Evolutionary conservation across 2,888 invertebrate genomes (phyloP).

Genomic region (Cryptus viduatorius): DNA sequence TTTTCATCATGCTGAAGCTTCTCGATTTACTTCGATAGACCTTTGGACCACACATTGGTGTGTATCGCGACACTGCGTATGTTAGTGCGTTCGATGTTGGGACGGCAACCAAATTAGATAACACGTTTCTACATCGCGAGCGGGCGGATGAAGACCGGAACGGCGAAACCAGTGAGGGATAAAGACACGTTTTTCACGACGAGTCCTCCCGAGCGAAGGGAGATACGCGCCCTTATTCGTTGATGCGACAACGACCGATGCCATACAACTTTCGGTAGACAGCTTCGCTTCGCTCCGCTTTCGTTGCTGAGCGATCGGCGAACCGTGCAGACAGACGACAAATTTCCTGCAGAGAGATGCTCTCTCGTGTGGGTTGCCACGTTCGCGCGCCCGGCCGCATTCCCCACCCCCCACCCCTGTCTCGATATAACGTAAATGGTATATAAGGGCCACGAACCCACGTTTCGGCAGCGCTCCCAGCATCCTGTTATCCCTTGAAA

Average conservation of each 20-base stretch:
- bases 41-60: background rate
- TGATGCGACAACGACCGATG: constrained; percentile 19
- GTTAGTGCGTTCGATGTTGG: background rate
- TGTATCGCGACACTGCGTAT: background rate
- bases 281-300: constrained; percentile 36
- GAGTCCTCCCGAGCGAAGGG: constrained; percentile 24
- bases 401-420: constrained; percentile 61
- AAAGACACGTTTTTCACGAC: constrained; percentile 53
- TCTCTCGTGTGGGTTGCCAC: constrained; percentile 28
- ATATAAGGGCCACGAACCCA: constrained; percentile 36
- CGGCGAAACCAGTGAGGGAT: constrained; percentile 46
- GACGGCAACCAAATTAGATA: constrained; percentile 44
- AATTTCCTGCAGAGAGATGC: constrained; percentile 42
- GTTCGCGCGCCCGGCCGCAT: constrained; percentile 33
- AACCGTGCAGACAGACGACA: constrained; percentile 49
- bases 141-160: background rate
- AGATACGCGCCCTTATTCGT: constrained; percentile 35
- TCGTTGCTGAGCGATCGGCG: constrained; percentile 48
- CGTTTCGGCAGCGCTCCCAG: constrained; percentile 17
- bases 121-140: constrained; percentile 39
- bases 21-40: constrained; percentile 1
- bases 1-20: background rate
- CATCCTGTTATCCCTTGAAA: constrained; percentile 14
- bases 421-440: constrained; percentile 58
- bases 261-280: constrained; percentile 33